These are phyloP conservation scores for Momotus momota DNA, from an alignment of 2,797 vertebrate genomes.

Conservation along the genomic window DNA sequence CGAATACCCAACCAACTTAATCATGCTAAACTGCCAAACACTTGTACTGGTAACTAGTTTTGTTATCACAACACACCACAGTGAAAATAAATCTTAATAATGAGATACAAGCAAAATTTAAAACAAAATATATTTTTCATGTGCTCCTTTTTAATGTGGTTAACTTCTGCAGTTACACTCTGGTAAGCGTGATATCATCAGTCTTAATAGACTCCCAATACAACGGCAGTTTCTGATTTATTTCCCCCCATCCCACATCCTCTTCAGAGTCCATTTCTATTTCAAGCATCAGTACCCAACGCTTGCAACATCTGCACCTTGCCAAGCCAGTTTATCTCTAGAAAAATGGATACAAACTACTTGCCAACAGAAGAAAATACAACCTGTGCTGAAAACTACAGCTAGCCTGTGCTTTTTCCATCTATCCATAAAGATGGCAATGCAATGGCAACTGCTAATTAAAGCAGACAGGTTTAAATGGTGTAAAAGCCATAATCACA, in stretches of 20 bases:
- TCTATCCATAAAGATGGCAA: background rate
- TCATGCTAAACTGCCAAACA: background rate
- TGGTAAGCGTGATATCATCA: background rate
- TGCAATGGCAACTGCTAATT: background rate
- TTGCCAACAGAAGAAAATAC: conserved; percentile 25
- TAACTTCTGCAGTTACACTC: background rate
- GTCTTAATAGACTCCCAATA: conserved; percentile 39
- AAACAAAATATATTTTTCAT: background rate
- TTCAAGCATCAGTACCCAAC: conserved; percentile 62
- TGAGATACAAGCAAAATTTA: background rate
- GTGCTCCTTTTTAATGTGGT: background rate
- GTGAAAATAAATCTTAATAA: background rate
- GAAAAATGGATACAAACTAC: conserved; percentile 29
- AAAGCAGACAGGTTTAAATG: conserved; percentile 17
- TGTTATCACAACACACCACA: background rate
- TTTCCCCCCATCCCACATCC: background rate
- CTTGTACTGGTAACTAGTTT: background rate
- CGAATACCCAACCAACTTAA: background rate
- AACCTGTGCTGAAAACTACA: background rate
- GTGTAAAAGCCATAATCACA: background rate
- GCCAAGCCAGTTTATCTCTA: conserved; percentile 29
- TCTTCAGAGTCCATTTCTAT: conserved; percentile 47
- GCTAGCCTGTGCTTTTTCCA: background rate
- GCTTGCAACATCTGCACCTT: conserved; percentile 59
- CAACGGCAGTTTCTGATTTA: conserved; percentile 54